Conservation (phyloP, 1,140 invertebrate genomes). For the Charaxes varanes region DNA sequence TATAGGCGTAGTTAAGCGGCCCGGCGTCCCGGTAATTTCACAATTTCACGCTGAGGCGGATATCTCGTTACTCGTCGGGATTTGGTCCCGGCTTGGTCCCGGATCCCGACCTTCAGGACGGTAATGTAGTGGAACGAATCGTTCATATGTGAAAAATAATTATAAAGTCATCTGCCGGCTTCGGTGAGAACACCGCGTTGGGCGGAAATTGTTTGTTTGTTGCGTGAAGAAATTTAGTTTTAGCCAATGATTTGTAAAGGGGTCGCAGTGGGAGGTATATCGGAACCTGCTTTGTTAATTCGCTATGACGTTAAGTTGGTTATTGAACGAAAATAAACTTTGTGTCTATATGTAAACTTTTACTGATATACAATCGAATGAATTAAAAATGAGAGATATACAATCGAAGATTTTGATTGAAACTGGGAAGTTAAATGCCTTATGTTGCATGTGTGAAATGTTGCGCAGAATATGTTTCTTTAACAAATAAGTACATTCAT, state of each 20-base stretch:
- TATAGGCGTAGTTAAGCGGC: slow-evolving; percentile 18
- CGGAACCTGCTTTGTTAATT: slow-evolving; percentile 11
- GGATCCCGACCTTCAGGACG: slow-evolving; percentile 40
- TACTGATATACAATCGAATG: no score
- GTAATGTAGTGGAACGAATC: slow-evolving; percentile 66
- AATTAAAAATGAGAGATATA: no score
- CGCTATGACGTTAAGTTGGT: no score
- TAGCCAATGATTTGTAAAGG: slow-evolving; percentile 5
- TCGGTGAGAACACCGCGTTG: slow-evolving; percentile 43
- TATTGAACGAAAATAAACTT: no score
- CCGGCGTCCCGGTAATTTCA: slow-evolving; percentile 53
- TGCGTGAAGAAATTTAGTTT: slow-evolving; percentile 15
- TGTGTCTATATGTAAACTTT: no score
- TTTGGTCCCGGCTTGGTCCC: slow-evolving; percentile 38
- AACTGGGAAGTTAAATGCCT: no score
- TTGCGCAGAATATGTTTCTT: no score
- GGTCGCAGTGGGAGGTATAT: slow-evolving; percentile 13
- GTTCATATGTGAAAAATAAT: slow-evolving; percentile 61
- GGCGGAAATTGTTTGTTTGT: slow-evolving; percentile 51
- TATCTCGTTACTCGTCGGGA: slow-evolving; percentile 61
- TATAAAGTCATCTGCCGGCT: slow-evolving; percentile 52
- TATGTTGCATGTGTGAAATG: no score
- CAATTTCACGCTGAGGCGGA: slow-evolving; percentile 67
- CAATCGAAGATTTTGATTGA: no score
- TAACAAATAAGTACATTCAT: no score